A percentile compares a stretch with the other conserved stretches of the same genome.
Evolutionary conservation across 2,113 vertebrate species (phyloP).

Genomic region (Montifringilla adamsi): DNA sequence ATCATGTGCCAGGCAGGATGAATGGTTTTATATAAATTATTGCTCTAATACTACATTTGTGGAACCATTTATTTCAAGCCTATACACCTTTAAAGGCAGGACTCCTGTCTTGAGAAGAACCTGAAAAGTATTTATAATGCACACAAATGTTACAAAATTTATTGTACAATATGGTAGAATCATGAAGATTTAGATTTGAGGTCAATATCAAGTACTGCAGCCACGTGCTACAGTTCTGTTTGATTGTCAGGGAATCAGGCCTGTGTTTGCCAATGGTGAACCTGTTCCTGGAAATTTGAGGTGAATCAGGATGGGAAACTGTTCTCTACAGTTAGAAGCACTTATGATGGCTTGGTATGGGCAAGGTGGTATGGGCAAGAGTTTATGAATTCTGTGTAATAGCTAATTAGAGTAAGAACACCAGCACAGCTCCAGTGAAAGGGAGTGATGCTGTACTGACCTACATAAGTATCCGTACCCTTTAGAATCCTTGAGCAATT

Average conservation of each 20-base stretch:
- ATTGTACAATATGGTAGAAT: not conserved
- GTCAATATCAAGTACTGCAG: not conserved
- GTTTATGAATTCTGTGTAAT: not conserved
- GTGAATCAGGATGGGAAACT: not conserved
- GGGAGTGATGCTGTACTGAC: not conserved
- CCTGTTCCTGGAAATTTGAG: not conserved
- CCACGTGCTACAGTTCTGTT: not conserved
- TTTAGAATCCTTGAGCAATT: not conserved
- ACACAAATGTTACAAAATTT: not conserved
- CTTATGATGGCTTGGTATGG: not conserved
- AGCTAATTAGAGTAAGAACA: not conserved
- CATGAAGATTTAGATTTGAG: not conserved
- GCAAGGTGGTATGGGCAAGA: not conserved
- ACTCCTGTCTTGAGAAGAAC: not conserved
- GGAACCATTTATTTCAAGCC: not conserved
- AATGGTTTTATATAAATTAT: conserved; percentile 34
- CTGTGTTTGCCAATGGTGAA: not conserved
- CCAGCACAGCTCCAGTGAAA: not conserved
- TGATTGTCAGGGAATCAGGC: not conserved
- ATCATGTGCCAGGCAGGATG: conserved; percentile 1
- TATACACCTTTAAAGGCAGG: not conserved
- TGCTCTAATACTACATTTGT: not conserved
- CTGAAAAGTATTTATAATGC: not conserved
- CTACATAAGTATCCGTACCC: not conserved
- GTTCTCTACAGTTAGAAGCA: not conserved